A percentile compares a stretch with the other conserved stretches of the same genome.
phyloP scores from a whole-genome alignment of 2,888 invertebrate species.

The Brachyopa scutellaris region DNA sequence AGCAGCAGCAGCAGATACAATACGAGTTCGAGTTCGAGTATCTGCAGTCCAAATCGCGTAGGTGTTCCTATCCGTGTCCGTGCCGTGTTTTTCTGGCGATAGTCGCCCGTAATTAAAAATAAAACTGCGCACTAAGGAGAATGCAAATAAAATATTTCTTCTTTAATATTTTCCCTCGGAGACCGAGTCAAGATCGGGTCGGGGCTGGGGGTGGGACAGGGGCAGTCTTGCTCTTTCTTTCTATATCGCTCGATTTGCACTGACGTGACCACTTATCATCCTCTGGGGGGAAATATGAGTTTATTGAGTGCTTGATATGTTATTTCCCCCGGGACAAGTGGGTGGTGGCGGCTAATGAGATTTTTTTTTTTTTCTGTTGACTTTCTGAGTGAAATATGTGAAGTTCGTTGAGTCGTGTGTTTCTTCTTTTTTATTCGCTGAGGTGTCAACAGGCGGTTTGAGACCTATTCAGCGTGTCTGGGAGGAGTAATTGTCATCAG shows the following conservation, averaged over 20 bases:
- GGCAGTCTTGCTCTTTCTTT: not conserved
- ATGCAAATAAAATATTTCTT: slow-evolving; percentile 68
- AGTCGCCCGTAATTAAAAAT: slow-evolving; percentile 56
- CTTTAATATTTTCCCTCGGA: slow-evolving; percentile 38
- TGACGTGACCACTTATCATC: slow-evolving; percentile 65
- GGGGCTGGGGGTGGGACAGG: too few relatives aligned
- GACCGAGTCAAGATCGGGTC: slow-evolving; percentile 4
- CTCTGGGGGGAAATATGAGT: slow-evolving; percentile 64
- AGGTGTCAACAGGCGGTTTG: slow-evolving; percentile 61
- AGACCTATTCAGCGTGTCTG: slow-evolving; percentile 27
- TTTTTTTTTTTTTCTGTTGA: slow-evolving; percentile 26
- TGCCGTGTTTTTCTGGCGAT: slow-evolving; percentile 18
- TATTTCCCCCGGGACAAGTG: slow-evolving; percentile 66
- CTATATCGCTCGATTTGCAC: slow-evolving; percentile 27
- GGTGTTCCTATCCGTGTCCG: slow-evolving; percentile 39
- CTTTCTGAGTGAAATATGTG: slow-evolving; percentile 28
- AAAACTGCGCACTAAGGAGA: slow-evolving; percentile 59
- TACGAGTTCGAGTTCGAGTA: not conserved
- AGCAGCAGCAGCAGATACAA: not conserved
- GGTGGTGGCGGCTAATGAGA: slow-evolving; percentile 55
- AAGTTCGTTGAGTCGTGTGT: slow-evolving; percentile 18
- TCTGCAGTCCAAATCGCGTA: slow-evolving; percentile 21
- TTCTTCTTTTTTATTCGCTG: slow-evolving; percentile 40
- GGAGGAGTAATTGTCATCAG: slow-evolving; percentile 30
- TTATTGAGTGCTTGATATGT: slow-evolving; percentile 72